A percentile compares a stretch with the other conserved stretches of the same genome.
phyloP scores from a whole-genome alignment of 2,888 invertebrate species.

The Xiphydria camelus region DNA sequence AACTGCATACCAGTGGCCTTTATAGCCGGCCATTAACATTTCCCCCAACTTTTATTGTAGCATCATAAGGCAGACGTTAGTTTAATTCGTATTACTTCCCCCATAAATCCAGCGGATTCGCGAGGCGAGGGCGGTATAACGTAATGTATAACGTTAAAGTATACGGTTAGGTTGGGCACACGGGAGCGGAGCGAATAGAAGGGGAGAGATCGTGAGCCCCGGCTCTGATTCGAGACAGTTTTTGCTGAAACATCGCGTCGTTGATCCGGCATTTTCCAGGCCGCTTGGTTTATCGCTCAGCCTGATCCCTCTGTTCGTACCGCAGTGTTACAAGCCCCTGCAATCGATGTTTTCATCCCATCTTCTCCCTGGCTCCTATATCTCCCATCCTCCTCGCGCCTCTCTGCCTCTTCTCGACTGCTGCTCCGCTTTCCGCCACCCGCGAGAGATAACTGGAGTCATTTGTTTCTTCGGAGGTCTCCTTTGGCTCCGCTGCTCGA shows the following conservation, averaged over 20 bases:
- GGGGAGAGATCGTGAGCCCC: slow-evolving; percentile 22
- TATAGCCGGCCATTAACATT: slow-evolving; percentile 1
- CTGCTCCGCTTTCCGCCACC: too few species aligned
- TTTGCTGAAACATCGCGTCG: slow-evolving; percentile 51
- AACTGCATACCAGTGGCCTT: slow-evolving; percentile 1
- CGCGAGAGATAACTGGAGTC: slow-evolving; percentile 39
- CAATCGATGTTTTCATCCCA: slow-evolving; percentile 50
- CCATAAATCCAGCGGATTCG: slow-evolving; percentile 48
- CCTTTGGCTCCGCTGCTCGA: too few species aligned
- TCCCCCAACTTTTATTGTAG: slow-evolving; percentile 30
- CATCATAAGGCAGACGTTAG: slow-evolving; percentile 42
- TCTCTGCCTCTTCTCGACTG: slow-evolving; percentile 3
- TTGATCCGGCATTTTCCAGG: slow-evolving; percentile 55
- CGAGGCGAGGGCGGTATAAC: slow-evolving; percentile 32
- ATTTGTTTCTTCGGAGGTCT: slow-evolving; percentile 34
- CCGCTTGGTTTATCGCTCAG: slow-evolving; percentile 52
- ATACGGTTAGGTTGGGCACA: slow-evolving; percentile 8
- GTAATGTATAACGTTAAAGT: slow-evolving; percentile 36
- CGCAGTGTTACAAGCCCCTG: slow-evolving; percentile 50
- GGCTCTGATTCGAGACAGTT: slow-evolving; percentile 47
- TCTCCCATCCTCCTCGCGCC: slow-evolving; percentile 9
- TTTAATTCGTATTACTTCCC: slow-evolving; percentile 51
- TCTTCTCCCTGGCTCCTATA: slow-evolving; percentile 21
- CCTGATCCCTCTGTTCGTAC: slow-evolving; percentile 49
- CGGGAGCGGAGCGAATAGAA: slow-evolving; percentile 9